These are phyloP conservation scores for Myodes glareolus DNA, from an alignment of 2,113 vertebrate species.

Conservation along the genomic window DNA sequence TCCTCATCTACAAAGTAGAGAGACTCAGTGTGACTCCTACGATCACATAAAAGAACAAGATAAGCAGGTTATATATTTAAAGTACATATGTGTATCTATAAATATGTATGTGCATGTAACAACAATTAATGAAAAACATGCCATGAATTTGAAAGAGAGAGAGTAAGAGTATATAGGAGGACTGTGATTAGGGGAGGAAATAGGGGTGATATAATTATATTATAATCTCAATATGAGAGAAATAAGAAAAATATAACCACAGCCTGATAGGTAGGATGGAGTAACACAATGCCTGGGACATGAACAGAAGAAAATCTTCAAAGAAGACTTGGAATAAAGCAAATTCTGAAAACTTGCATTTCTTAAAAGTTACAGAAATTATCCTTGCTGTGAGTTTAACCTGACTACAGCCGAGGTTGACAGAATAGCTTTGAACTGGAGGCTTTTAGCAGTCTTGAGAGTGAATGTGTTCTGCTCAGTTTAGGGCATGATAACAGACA, in stretches of 20 bases:
- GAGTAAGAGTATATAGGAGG: not conserved
- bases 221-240: not conserved
- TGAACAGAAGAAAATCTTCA: not conserved
- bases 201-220: too few relatives aligned
- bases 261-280: not conserved
- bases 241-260: not conserved
- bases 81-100: not conserved
- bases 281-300: not conserved
- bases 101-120: too few relatives aligned
- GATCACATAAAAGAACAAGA: not conserved
- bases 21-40: not conserved
- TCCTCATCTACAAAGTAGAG: not conserved
- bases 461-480: slow-evolving; percentile 11
- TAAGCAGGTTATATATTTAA: not conserved
- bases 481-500: slow-evolving; percentile 41
- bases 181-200: not conserved
- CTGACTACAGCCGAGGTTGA: not conserved
- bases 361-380: not conserved
- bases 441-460: not conserved
- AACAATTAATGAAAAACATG: not conserved
- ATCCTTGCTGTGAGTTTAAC: not conserved
- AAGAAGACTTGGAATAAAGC: not conserved
- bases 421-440: not conserved
- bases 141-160: not conserved
- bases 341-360: slow-evolving; percentile 4